phyloP scores from a whole-genome alignment of 2,888 invertebrate species.

The Tridacna gigas region DNA sequence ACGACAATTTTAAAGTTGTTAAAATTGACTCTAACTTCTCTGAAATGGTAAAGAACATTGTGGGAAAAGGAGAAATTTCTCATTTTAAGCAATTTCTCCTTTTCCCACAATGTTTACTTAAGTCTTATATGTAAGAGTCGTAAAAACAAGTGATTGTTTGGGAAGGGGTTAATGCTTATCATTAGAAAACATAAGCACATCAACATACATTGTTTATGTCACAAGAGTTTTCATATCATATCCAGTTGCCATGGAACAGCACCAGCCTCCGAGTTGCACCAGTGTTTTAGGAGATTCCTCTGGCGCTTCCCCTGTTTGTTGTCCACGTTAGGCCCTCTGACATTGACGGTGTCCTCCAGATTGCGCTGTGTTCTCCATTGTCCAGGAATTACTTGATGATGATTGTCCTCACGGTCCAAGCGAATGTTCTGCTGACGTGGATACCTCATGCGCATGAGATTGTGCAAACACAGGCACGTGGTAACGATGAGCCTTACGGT shows the following conservation, averaged over 20 bases:
- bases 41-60: too few species aligned
- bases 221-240: conserved; percentile 15
- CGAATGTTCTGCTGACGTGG: conserved; percentile 42
- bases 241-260: conserved; percentile 60
- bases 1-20: too few species aligned
- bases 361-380: conserved; percentile 42
- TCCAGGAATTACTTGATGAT: conserved; percentile 48
- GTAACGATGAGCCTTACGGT: conserved; percentile 44
- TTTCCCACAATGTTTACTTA: too few species aligned
- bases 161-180: conserved; percentile 41
- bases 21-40: too few species aligned
- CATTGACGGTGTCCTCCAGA: conserved; percentile 14
- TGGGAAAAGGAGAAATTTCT: too few species aligned
- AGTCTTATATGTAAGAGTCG: too few species aligned
- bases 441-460: conserved; percentile 51
- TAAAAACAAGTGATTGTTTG: too few species aligned
- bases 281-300: conserved; percentile 55
- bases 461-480: conserved; percentile 51
- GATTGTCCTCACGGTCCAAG: conserved; percentile 35
- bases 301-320: conserved; percentile 35
- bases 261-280: conserved; percentile 36
- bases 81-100: too few species aligned
- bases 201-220: conserved; percentile 40
- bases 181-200: conserved; percentile 42
- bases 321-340: conserved; percentile 25